Conservation (phyloP, 2,888 invertebrate genomes). For the Drosophila meridiana region DNA sequence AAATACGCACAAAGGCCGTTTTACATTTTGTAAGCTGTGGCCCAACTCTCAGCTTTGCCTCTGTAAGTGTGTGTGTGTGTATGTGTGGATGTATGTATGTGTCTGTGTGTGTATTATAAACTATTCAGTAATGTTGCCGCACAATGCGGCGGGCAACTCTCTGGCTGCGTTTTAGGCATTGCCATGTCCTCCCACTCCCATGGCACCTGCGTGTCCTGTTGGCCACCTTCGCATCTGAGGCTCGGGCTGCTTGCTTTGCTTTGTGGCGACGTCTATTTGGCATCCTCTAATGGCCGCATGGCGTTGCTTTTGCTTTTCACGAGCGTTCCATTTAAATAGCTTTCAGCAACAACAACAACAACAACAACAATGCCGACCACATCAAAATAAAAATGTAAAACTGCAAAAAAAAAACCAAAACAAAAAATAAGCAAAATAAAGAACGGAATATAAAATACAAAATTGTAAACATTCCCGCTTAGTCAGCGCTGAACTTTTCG, state of each 20-base stretch:
- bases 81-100: constrained; percentile 7
- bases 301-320: constrained; percentile 58
- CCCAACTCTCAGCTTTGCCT: neutral
- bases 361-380: constrained; percentile 53
- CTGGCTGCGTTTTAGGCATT: constrained; percentile 38
- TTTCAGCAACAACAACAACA: constrained; percentile 53
- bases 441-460: constrained; percentile 41
- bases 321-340: constrained; percentile 72
- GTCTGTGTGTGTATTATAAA: constrained; percentile 58
- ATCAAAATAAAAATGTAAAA: constrained; percentile 64
- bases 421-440: constrained; percentile 9
- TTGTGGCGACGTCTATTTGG: constrained; percentile 67
- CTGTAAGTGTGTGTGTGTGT: neutral
- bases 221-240: constrained; percentile 16
- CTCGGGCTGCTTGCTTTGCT: constrained; percentile 41
- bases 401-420: constrained; percentile 10
- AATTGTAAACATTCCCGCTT: constrained; percentile 58
- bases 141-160: constrained; percentile 50
- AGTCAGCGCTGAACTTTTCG: constrained; percentile 42
- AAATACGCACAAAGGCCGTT: constrained; percentile 52
- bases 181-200: neutral
- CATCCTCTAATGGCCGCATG: constrained; percentile 64
- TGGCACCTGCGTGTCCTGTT: constrained; percentile 3
- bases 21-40: constrained; percentile 56
- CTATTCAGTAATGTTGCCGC: constrained; percentile 68